Evolutionary conservation across 2,888 invertebrate genomes (phyloP), one percentile per base, ranked within the genome.

Genomic region (Teinopalpus imperialis): DNA sequence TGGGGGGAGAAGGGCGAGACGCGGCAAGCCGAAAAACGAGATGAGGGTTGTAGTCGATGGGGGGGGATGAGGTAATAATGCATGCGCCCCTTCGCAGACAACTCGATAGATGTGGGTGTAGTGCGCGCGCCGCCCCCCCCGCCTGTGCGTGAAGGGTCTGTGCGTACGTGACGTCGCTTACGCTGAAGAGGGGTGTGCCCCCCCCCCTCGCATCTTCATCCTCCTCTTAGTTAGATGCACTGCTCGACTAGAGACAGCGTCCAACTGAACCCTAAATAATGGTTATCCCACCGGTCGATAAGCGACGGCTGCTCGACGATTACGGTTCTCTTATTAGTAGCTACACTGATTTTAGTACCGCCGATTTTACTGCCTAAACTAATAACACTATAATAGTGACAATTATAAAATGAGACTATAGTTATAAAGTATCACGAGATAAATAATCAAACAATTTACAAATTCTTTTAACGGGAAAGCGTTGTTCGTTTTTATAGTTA

Each of bases 161-260:
- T 70, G 79, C 76, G 79, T 83, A 81, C 81, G 81, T 85, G 85
- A 78, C 76, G 74, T 71, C 61, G 57, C 64, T 59, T 72, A 62
- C 56, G 65, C 58, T 69, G 63, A 61, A 63, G 63, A 66, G 63
- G 67, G 68, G 69, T 57, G 45, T 53, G 66, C 61, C 70, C 60
- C 76, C 74, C 78, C 76, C 76, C 74, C 78, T 75, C 73, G 62
- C 75, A 66, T 75, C 76, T 70, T 64, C 61, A 52, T 35, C 16
- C 13, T 62, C 64, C 53, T 59, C 52, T 62, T 66, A n/a, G n/a
- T 73, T 69, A 72, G 66, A 76, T 82, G 76, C 76, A 79, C 65
- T 69, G 63, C 55, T 59, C 58, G 52, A 60, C 65, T 74, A 69
- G 66, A 59, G 67, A 76, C 73, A 67, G 71, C 66, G 63, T 64